Evolutionary conservation across 2,888 invertebrate genomes (phyloP).

Genomic region (Tethea ocularis): DNA sequence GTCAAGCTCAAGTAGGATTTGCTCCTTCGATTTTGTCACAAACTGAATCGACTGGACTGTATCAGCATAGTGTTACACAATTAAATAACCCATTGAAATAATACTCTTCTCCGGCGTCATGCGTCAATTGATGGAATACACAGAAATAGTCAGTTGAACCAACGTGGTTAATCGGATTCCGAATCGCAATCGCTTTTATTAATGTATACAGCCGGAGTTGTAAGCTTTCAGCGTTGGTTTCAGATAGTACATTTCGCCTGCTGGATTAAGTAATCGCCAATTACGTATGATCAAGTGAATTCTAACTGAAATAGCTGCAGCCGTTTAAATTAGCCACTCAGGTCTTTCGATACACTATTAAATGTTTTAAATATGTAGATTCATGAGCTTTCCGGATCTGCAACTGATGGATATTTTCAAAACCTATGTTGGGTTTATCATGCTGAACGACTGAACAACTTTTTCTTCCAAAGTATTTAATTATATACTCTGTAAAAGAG

Average conservation of each 20-base stretch:
- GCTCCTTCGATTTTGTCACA: too few relatives aligned
- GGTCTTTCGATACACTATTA: neutral
- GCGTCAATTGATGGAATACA: constrained; percentile 43
- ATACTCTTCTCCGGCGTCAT: constrained; percentile 32
- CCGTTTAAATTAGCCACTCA: neutral
- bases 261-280: constrained; percentile 8
- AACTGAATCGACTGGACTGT: too few relatives aligned
- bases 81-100: constrained; percentile 15
- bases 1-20: too few relatives aligned
- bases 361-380: neutral
- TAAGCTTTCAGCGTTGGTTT: constrained; percentile 32
- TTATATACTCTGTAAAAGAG: too few relatives aligned
- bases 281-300: constrained; percentile 5
- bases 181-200: constrained; percentile 50
- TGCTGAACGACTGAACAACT: too few relatives aligned
- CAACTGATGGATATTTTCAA: too few relatives aligned
- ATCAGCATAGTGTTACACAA: too few relatives aligned
- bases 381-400: too few relatives aligned
- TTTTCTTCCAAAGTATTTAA: too few relatives aligned
- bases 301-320: neutral
- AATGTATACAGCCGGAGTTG: constrained; percentile 45
- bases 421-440: too few relatives aligned
- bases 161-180: constrained; percentile 54
- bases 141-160: constrained; percentile 45
- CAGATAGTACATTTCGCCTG: constrained; percentile 6